A percentile compares a stretch with the other conserved stretches of the same genome.
These are phyloP conservation scores for Eclectus roratus DNA, from an alignment of 2,113 vertebrate genomes.

Conservation along the genomic window DNA sequence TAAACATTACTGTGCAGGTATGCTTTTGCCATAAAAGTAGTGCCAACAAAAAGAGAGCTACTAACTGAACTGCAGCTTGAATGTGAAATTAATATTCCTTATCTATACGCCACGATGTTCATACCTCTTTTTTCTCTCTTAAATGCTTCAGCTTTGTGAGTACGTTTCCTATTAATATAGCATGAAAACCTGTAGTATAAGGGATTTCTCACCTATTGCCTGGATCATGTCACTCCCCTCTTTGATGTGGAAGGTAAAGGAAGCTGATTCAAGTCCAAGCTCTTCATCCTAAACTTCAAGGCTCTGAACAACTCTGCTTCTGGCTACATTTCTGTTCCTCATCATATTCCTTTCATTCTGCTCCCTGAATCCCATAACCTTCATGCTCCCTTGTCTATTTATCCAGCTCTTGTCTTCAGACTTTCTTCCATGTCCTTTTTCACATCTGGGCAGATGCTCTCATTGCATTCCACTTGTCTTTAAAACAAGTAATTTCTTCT, in stretches of 20 bases:
- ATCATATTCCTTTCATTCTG: constrained; percentile 2
- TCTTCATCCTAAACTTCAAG: constrained; percentile 48
- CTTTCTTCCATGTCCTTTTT: neutral
- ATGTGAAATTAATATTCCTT: constrained; percentile 12
- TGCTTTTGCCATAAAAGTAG: neutral
- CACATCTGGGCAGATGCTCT: neutral
- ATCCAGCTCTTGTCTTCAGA: neutral
- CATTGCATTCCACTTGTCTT: neutral
- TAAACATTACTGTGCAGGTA: neutral
- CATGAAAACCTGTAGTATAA: neutral
- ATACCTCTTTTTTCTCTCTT: neutral
- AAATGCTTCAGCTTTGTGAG: constrained; percentile 8
- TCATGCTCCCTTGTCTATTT: neutral
- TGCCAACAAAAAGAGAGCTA: neutral
- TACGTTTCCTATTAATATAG: neutral
- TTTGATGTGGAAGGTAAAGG: constrained; percentile 44
- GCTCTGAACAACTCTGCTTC: constrained; percentile 41
- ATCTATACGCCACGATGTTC: neutral
- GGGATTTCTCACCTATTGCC: constrained; percentile 38
- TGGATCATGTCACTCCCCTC: constrained; percentile 23
- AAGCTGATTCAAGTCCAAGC: constrained; percentile 34
- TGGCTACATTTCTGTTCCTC: constrained; percentile 27
- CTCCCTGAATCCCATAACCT: neutral
- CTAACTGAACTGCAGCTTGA: neutral
- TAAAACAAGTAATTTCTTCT: neutral